Base-by-base conservation (phyloP, 2,888 invertebrate genomes). In the Chrysotoxum bicinctum region DNA sequence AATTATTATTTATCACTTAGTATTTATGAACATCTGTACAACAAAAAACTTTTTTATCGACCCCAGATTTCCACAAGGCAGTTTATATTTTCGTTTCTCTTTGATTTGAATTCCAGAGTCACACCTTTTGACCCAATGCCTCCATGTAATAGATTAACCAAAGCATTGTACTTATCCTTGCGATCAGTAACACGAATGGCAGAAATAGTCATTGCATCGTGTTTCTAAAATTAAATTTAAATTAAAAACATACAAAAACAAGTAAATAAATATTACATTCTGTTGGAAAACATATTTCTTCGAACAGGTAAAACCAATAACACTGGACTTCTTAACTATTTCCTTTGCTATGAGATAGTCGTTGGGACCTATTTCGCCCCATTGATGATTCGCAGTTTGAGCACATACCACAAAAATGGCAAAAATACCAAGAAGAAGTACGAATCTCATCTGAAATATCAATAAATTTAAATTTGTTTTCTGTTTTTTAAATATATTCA, bases 51-150 rank as follows among this genome's bases (percentile, higher is more conserved):
- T 0, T 8, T 23, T 78, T 69, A 83, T 64, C 83, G 86, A 35
- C 90, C 92, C 88, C 90, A 93, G 30, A 93, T 83, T 66, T 91
- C 89, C 2, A 93, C 88, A 3, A 90, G 35, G 73, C 91, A 92
- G 75, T 92, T 92, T 79, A 93, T 91, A 21, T 92, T 90, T 52
- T 91, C 89, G 19, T 92, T 90, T 12, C 92, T 90, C 85, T 91
- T 87, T 1, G 93, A 93, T 81, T 91, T 92, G 81, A 93, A 92
- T n/a, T 88, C 87, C 0, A 93, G 79, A 0, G 91, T 92, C 14
- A 90, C 92, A 35, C 91, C 90, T 70, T 88, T 91, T 37, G 88
- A 88, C 12, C 92, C 92, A 2, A 93, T 92, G 4, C 94, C 93
- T 32, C 93, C 93, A 0, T 78, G 56, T 0, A 88, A 0, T 1